A percentile compares a stretch with the other conserved stretches of the same genome.
These are phyloP conservation scores for Neuroterus valhalla DNA, from an alignment of 1,140 invertebrate species.

Conservation along the genomic window DNA sequence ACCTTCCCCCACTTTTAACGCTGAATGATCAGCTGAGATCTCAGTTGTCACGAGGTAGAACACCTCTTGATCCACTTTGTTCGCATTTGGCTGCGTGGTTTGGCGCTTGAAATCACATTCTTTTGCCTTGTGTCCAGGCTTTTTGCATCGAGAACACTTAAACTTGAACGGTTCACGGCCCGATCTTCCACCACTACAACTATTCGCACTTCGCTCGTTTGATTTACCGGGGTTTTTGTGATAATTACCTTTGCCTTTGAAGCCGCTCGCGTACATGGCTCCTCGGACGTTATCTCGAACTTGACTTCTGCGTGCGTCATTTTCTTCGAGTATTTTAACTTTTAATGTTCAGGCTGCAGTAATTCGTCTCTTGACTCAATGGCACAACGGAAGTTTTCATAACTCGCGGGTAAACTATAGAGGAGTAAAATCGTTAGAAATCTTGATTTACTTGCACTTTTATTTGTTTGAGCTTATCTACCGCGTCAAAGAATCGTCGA, in stretches of 20 bases:
- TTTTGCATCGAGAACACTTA: too few relatives aligned
- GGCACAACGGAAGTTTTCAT: too few relatives aligned
- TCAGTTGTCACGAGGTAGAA: neutral
- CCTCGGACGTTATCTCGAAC: too few relatives aligned
- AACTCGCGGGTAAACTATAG: constrained; percentile 5
- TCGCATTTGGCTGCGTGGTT: neutral
- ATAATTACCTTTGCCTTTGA: neutral
- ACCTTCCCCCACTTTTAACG: too few relatives aligned
- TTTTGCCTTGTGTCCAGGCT: too few relatives aligned
- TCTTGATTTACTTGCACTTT: neutral
- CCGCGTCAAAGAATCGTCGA: neutral
- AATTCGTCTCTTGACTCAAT: neutral
- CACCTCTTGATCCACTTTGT: neutral
- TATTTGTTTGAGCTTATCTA: neutral
- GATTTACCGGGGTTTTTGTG: neutral
- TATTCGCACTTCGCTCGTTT: neutral
- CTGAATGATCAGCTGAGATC: neutral
- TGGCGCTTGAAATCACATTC: too few relatives aligned
- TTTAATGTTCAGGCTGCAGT: too few relatives aligned
- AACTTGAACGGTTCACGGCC: too few relatives aligned
- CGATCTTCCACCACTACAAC: neutral
- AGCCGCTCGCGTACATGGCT: too few relatives aligned
- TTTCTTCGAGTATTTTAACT: too few relatives aligned
- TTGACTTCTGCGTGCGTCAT: too few relatives aligned
- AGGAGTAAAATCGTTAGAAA: neutral